These are phyloP conservation scores for Mixornis gularis DNA, from an alignment of 2,113 vertebrate genomes.

Conservation along the genomic window DNA sequence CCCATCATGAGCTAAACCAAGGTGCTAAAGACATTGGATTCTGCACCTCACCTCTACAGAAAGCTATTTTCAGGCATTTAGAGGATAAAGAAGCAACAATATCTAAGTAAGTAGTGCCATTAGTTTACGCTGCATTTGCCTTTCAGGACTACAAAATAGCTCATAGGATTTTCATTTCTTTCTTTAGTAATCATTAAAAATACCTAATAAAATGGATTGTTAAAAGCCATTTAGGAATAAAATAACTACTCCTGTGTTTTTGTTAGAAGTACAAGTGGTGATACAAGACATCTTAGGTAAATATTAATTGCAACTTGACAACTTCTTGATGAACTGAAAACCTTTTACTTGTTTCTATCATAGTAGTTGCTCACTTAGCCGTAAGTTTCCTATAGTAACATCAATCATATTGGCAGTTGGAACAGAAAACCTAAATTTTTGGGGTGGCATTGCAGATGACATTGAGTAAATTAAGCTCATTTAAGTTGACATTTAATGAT, in stretches of 20 bases:
- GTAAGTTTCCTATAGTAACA: neutral
- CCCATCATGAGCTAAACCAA: neutral
- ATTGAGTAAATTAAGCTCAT: neutral
- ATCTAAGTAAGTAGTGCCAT: neutral
- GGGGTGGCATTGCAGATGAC: neutral
- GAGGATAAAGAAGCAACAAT: neutral
- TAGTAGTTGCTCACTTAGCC: neutral
- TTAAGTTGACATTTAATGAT: neutral
- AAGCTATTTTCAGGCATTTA: constrained; percentile 14
- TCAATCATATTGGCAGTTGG: neutral
- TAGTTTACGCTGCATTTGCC: neutral
- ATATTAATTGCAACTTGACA: neutral
- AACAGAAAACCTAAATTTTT: neutral
- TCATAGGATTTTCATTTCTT: neutral
- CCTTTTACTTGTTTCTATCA: neutral
- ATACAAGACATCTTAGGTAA: neutral
- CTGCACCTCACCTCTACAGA: neutral
- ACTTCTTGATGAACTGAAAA: neutral
- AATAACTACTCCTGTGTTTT: neutral
- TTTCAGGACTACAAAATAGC: neutral
- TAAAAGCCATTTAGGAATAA: neutral
- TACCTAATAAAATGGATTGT: neutral
- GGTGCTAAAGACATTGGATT: neutral
- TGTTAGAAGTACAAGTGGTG: neutral
- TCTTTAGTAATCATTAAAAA: neutral